Evolutionary conservation across 2,888 invertebrate genomes (phyloP).

Genomic region (Artemia sinica): DNA sequence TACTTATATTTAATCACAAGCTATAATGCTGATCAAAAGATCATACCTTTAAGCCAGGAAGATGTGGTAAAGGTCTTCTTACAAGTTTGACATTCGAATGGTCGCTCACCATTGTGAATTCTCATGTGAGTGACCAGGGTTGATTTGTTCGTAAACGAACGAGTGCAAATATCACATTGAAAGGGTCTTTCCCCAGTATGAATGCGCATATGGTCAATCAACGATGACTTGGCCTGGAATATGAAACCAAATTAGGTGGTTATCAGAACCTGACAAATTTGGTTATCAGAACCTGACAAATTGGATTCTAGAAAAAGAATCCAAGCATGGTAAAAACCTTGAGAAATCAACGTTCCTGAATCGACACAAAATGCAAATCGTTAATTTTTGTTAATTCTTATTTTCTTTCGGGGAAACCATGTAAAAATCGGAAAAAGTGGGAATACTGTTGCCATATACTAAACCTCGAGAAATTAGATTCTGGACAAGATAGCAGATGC

Average conservation of each 20-base stretch:
- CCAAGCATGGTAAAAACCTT: too few relatives aligned
- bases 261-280: too few relatives aligned
- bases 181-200: background rate
- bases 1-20: background rate
- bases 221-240: background rate
- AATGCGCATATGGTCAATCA: conserved; percentile 9
- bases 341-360: too few relatives aligned
- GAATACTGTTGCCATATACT: too few relatives aligned
- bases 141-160: background rate
- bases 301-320: too few relatives aligned
- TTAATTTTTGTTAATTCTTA: too few relatives aligned
- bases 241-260: background rate
- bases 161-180: conserved; percentile 3
- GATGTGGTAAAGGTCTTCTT: conserved; percentile 10
- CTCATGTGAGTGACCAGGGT: background rate
- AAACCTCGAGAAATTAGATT: too few relatives aligned
- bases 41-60: conserved; percentile 4
- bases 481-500: too few relatives aligned
- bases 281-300: too few relatives aligned
- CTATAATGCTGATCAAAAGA: background rate
- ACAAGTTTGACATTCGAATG: conserved; percentile 4
- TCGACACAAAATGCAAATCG: too few relatives aligned
- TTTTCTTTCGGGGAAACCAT: too few relatives aligned
- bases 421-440: too few relatives aligned
- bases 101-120: background rate